A percentile compares a stretch with the other conserved stretches of the same genome.
Evolutionary conservation across 2,888 invertebrate species (phyloP).

Genomic region (Iphiclides podalirius): DNA sequence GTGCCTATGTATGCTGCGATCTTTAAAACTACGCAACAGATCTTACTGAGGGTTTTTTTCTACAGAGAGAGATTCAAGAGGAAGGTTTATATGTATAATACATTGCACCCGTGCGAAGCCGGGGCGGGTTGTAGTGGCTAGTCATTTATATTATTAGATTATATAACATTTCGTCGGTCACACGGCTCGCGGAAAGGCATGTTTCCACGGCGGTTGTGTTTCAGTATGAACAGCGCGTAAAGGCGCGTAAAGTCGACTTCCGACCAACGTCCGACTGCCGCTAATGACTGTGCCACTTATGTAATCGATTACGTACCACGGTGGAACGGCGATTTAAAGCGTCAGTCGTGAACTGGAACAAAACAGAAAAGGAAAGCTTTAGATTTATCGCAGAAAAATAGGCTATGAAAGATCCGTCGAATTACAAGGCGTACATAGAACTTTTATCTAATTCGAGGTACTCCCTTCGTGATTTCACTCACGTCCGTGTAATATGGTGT

Average conservation of each 20-base stretch:
- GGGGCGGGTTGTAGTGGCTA: too few species aligned
- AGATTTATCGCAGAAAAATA: conserved; percentile 19
- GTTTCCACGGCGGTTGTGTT: too few species aligned
- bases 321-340: conserved; percentile 27
- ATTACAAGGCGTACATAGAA: conserved; percentile 22
- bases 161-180: too few species aligned
- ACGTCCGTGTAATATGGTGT: conserved; percentile 23
- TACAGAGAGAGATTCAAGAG: too few species aligned
- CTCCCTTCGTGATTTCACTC: conserved; percentile 24
- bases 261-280: conserved; percentile 3
- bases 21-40: too few species aligned
- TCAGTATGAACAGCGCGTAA: conserved; percentile 35
- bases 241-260: conserved; percentile 14
- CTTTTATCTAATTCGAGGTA: conserved; percentile 29
- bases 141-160: too few species aligned
- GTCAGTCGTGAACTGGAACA: conserved; percentile 44
- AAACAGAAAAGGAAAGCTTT: conserved; percentile 26
- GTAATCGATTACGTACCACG: conserved; percentile 24
- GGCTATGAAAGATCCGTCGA: conserved; percentile 20
- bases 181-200: too few species aligned
- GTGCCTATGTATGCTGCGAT: too few species aligned
- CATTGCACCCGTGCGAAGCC: too few species aligned
- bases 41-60: too few species aligned
- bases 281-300: conserved; percentile 7
- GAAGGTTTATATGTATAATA: too few species aligned